These are phyloP conservation scores for Heteropelma amictum DNA, from an alignment of 2,888 invertebrate genomes.

Conservation along the genomic window DNA sequence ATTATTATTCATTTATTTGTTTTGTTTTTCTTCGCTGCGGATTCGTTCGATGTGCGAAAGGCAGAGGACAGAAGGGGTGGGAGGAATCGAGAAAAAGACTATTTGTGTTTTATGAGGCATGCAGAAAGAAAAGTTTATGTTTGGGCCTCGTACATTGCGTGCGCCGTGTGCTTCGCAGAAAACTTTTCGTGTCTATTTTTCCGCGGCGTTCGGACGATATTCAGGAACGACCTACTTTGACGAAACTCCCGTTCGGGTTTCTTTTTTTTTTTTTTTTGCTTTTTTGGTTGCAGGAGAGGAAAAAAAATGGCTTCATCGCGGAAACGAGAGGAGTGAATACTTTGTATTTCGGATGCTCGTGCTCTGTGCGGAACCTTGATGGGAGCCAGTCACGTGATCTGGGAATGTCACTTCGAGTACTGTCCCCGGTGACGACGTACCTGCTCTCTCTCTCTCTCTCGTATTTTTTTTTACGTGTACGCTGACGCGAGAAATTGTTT, in stretches of 20 bases:
- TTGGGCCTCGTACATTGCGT: not conserved
- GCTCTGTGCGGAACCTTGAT: no score
- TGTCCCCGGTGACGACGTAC: no score
- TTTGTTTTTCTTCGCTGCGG: no score
- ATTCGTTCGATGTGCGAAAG: not conserved
- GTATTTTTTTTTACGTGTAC: no score
- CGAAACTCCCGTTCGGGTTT: not conserved
- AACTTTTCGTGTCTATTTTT: conserved; percentile 20
- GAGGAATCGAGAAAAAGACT: not conserved
- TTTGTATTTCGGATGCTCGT: no score
- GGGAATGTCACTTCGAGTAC: no score
- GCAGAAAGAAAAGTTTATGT: conserved; percentile 27
- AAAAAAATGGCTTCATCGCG: no score
- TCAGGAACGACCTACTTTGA: conserved; percentile 12
- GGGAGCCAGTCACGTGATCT: no score
- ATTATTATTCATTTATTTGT: conserved; percentile 13
- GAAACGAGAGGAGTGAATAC: no score
- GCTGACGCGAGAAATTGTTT: no score
- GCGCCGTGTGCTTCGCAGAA: conserved; percentile 2
- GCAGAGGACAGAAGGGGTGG: not conserved
- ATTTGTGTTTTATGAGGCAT: conserved; percentile 31
- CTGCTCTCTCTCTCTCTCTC: no score
- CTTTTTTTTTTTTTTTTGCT: not conserved
- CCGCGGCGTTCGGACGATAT: not conserved
- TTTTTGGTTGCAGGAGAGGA: not conserved